Percentiles rank a stretch among this genome's conserved stretches.
Conservation (phyloP, 2,797 vertebrate genomes). For the Tinamus major region DNA sequence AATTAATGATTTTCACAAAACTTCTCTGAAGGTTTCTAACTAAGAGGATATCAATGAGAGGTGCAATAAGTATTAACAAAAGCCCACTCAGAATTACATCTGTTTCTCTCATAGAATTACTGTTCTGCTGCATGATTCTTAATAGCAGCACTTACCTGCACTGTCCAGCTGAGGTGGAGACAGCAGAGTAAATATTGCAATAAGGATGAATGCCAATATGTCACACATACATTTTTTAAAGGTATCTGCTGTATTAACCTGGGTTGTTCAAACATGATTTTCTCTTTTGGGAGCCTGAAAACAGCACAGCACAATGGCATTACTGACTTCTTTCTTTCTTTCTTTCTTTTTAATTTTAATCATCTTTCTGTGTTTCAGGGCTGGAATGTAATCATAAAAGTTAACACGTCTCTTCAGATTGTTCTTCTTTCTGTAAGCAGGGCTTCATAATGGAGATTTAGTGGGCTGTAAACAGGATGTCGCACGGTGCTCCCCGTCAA, state of each 20-base stretch:
- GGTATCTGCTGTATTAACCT: neutral
- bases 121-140: neutral
- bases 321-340: neutral
- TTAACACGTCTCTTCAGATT: constrained; percentile 66
- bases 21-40: neutral
- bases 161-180: neutral
- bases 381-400: constrained; percentile 59
- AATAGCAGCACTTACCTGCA: neutral
- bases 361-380: constrained; percentile 23
- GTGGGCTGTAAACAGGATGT: constrained; percentile 70
- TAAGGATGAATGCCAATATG: neutral
- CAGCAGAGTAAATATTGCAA: neutral
- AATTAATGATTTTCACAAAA: neutral
- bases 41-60: neutral
- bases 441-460: constrained; percentile 48
- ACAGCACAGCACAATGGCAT: neutral
- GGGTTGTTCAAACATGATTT: neutral
- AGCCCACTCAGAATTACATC: neutral
- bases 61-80: neutral
- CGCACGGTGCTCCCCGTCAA: constrained; percentile 63
- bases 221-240: neutral
- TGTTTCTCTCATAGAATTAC: neutral
- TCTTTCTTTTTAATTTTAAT: neutral
- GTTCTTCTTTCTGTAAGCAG: constrained; percentile 47
- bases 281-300: neutral